phyloP scores from a whole-genome alignment of 2,113 vertebrate species.

The Rallus limicola region DNA sequence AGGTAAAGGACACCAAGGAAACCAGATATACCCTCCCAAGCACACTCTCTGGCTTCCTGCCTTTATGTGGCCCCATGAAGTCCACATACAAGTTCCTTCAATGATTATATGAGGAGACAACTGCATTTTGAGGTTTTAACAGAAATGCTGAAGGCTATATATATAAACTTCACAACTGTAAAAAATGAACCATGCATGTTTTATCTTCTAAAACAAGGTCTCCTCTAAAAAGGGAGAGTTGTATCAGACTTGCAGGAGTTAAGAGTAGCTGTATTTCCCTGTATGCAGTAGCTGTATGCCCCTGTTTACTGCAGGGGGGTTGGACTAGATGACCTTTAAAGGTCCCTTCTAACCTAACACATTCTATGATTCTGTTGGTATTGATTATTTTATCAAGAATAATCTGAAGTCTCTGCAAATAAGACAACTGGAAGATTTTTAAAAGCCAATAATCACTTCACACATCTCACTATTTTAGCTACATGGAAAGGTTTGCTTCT shows the following conservation, averaged over 20 bases:
- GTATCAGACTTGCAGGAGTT: not conserved
- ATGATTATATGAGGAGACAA: not conserved
- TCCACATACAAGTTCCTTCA: not conserved
- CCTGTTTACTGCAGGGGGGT: too few relatives aligned
- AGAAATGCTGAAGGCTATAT: not conserved
- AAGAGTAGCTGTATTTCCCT: not conserved
- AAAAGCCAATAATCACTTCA: not conserved
- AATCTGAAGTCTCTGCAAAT: not conserved
- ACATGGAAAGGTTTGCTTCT: not conserved
- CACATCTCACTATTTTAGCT: not conserved
- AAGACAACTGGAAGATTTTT: not conserved
- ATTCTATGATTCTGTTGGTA: not conserved
- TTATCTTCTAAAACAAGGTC: not conserved
- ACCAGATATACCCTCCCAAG: not conserved
- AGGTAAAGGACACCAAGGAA: not conserved
- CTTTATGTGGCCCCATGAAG: not conserved
- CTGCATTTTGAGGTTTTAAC: not conserved
- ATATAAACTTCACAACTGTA: not conserved
- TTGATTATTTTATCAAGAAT: not conserved
- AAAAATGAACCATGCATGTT: not conserved
- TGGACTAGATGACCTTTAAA: too few relatives aligned
- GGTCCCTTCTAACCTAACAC: too few relatives aligned
- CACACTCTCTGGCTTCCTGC: not conserved
- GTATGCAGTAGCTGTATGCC: too few relatives aligned
- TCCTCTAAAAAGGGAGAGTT: not conserved